A percentile compares a stretch with the other conserved stretches of the same genome.
phyloP scores from a whole-genome alignment of 1,140 invertebrate genomes.

The Drosophila aff. region DNA sequence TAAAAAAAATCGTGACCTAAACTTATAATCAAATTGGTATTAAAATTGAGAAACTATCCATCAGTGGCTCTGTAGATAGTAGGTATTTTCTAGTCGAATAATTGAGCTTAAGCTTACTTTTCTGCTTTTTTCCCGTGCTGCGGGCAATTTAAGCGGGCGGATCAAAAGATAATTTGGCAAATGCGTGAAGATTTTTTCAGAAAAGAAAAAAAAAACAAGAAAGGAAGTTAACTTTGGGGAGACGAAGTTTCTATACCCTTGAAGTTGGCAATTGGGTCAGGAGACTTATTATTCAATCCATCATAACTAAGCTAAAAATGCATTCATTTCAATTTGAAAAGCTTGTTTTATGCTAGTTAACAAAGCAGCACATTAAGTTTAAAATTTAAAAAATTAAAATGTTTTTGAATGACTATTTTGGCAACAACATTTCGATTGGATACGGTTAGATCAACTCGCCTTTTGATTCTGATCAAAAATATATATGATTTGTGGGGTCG shows the following conservation, averaged over 20 bases:
- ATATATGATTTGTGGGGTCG: not conserved
- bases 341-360: not conserved
- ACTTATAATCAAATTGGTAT: too few species aligned
- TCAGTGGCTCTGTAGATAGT: not conserved
- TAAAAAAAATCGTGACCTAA: too few species aligned
- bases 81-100: conserved; percentile 4
- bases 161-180: conserved; percentile 85
- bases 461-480: not conserved
- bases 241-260: not conserved
- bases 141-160: conserved; percentile 72
- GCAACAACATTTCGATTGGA: not conserved
- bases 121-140: conserved; percentile 5
- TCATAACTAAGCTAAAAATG: not conserved
- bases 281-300: not conserved
- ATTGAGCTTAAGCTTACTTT: not conserved
- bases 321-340: not conserved
- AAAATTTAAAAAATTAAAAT: too few species aligned
- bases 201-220: conserved; percentile 18
- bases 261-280: not conserved
- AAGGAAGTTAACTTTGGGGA: not conserved
- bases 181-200: conserved; percentile 83
- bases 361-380: not conserved
- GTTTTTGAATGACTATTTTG: too few species aligned
- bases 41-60: not conserved
- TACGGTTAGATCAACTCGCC: not conserved